These are phyloP conservation scores for Holacanthus passer DNA, from an alignment of 2,113 vertebrate species.

Conservation along the genomic window DNA sequence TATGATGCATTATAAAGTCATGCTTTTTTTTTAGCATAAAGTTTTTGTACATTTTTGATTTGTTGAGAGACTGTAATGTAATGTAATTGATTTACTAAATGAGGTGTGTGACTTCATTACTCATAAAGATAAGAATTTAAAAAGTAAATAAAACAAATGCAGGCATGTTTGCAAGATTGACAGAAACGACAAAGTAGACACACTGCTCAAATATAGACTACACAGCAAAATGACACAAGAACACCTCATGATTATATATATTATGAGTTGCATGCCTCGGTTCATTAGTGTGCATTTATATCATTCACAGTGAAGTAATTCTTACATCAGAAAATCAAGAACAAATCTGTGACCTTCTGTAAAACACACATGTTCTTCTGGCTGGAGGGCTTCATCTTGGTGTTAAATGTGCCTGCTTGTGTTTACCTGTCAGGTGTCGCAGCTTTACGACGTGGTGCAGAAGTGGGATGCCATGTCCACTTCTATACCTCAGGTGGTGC, in stretches of 20 bases:
- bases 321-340: neutral
- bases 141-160: neutral
- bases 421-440: slow-evolving; percentile 85
- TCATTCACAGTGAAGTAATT: neutral
- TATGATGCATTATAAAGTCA: neutral
- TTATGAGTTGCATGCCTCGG: neutral
- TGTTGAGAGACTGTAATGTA: neutral
- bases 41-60: neutral
- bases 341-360: neutral
- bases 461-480: slow-evolving; percentile 92
- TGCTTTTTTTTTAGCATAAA: no score
- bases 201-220: neutral
- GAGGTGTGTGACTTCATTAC: neutral
- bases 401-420: slow-evolving; percentile 5
- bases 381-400: neutral
- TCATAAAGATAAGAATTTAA: neutral
- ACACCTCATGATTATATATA: neutral
- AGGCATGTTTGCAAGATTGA: neutral
- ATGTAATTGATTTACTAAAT: neutral
- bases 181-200: neutral
- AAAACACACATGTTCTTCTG: neutral
- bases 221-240: neutral
- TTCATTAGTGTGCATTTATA: neutral
- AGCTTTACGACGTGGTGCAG: slow-evolving; percentile 91
- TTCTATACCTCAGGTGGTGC: slow-evolving; percentile 91